Conservation (phyloP, 2,797 vertebrate species). For the Tapera naevia region DNA sequence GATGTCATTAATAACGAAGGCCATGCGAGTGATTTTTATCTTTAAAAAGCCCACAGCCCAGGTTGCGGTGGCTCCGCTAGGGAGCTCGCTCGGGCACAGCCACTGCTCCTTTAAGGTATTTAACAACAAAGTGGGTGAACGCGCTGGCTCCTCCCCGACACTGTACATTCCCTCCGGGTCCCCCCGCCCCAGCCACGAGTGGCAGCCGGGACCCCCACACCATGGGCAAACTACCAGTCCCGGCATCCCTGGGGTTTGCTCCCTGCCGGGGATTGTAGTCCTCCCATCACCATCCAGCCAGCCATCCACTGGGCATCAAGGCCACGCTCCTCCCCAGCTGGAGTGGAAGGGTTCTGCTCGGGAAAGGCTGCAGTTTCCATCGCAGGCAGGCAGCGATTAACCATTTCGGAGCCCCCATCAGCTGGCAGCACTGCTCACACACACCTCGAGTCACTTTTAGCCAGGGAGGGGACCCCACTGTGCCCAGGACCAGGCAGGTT, state of each 20-base stretch:
- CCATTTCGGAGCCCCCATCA: not conserved
- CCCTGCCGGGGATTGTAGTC: constrained; percentile 67
- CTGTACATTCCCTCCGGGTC: constrained; percentile 63
- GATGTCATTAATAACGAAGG: constrained; percentile 28
- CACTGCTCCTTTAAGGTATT: constrained; percentile 70
- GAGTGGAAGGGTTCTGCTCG: not conserved
- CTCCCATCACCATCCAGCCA: not conserved
- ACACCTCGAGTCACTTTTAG: not conserved
- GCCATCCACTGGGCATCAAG: not conserved
- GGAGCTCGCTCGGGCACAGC: constrained; percentile 51
- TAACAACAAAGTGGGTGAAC: constrained; percentile 60
- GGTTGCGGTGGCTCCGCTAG: constrained; percentile 11
- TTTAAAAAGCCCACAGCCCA: constrained; percentile 67
- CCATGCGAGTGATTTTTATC: constrained; percentile 45
- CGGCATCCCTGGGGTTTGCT: constrained; percentile 23
- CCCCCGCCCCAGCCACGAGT: constrained; percentile 52
- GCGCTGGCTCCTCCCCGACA: constrained; percentile 53
- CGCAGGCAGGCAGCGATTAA: not conserved
- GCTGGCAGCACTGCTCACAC: not conserved
- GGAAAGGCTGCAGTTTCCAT: not conserved
- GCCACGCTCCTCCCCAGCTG: not conserved
- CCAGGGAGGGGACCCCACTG: fast-evolving
- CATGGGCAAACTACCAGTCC: constrained; percentile 65
- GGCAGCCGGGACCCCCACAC: constrained; percentile 16
- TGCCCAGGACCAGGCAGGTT: fast-evolving